Percentiles rank a stretch among this genome's conserved stretches.
phyloP scores from a whole-genome alignment of 2,113 vertebrate species.

The Pristiophorus japonicus region DNA sequence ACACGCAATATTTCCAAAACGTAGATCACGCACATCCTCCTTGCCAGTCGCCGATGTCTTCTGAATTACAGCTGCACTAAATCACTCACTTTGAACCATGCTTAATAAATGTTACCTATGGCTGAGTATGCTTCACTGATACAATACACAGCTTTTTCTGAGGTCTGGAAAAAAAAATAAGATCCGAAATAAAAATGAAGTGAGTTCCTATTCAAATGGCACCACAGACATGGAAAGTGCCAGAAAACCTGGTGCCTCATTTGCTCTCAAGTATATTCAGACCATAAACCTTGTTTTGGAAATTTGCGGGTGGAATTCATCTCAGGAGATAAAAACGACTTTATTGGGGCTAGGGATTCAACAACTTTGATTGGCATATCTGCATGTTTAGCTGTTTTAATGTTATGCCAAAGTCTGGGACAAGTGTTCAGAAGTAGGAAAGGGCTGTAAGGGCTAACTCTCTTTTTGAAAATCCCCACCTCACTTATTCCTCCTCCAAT shows the following conservation, averaged over 20 bases:
- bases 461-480: background rate
- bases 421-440: background rate
- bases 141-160: slow-evolving; percentile 28
- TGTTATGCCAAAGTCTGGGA: background rate
- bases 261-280: background rate
- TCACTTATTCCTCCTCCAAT: background rate
- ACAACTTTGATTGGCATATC: background rate
- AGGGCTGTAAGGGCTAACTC: background rate
- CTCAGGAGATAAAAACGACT: background rate
- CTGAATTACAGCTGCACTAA: background rate
- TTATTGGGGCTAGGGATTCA: background rate
- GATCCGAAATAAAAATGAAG: background rate
- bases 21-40: background rate
- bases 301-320: slow-evolving; percentile 3
- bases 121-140: background rate
- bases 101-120: slow-evolving; percentile 20
- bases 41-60: background rate
- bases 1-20: background rate
- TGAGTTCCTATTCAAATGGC: background rate
- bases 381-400: background rate
- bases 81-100: slow-evolving; percentile 27
- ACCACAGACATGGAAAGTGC: background rate
- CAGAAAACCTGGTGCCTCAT: background rate
- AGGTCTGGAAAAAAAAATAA: background rate
- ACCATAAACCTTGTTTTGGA: background rate